Percentiles rank a stretch among this genome's conserved stretches.
These are phyloP conservation scores for Ibidorhyncha struthersii DNA, from an alignment of 2,113 vertebrate species.

Conservation along the genomic window DNA sequence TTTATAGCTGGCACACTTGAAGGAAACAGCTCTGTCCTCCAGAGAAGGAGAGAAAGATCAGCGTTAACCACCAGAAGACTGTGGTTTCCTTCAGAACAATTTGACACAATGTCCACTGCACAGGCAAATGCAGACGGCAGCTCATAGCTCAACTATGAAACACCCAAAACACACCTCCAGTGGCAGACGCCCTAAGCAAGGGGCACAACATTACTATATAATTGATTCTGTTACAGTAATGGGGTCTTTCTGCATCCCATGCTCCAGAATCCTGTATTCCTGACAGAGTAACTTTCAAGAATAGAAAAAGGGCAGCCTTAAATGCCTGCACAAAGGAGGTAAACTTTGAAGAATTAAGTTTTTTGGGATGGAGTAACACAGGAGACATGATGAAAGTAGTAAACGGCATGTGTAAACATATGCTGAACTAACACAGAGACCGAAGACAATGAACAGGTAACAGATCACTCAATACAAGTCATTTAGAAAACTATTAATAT, in stretches of 20 bases:
- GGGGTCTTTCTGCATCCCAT: background rate
- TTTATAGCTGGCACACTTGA: background rate
- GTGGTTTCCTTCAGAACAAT: background rate
- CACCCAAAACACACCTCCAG: background rate
- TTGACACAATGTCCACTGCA: background rate
- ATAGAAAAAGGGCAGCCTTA: background rate
- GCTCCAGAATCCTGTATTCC: background rate
- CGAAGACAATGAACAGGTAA: background rate
- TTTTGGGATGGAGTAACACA: background rate
- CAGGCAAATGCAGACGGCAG: background rate
- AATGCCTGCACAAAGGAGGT: background rate
- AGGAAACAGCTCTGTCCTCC: background rate
- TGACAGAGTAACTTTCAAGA: background rate
- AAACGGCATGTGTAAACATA: background rate
- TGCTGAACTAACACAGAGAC: background rate
- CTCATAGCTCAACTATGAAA: background rate
- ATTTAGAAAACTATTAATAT: background rate
- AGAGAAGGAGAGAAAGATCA: background rate
- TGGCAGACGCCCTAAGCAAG: background rate
- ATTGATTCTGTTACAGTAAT: background rate
- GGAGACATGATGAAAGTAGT: background rate
- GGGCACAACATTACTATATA: fast-evolving
- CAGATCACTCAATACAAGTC: fast-evolving
- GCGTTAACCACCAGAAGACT: background rate
- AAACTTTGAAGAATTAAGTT: background rate